Base-by-base conservation (phyloP, 2,888 invertebrate species). In the Strigamia transsilvanica region DNA sequence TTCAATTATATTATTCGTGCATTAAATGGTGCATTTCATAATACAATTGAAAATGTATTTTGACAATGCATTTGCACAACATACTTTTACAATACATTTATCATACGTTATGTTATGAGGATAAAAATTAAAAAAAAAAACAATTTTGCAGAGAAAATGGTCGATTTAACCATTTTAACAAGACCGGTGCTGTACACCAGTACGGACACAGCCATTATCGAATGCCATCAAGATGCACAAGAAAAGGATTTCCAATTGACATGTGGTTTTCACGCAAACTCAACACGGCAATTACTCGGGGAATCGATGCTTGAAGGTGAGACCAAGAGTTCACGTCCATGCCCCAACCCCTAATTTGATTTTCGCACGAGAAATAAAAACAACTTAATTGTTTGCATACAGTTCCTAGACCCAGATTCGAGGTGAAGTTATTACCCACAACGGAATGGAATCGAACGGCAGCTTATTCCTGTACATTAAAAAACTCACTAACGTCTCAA, bases 401-500 rank as follows among this genome's bases (percentile, higher is more conserved):
- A 79, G 79, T 79, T 79, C 79, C 38, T 79, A 38, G 42, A 13
- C 38, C 79, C 5, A 18, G 79, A 38, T 42, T 21, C 12, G 79
- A 79, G 38, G 42, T 79, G 32, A 38, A 41, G 41, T n/a, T 79
- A 41, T 38, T 42, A 79, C 42, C 79, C 7, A 34, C 38, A 21
- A 38, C 38, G 0, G 79, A 42, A 41, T 41, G 42, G 79, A 79
- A 38, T 38, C 38, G 79, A 79, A 79, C 79, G 79, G 79, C 41
- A 42, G 79, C 79, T 79, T 79, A 41, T 79, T 79, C n/a, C 34
- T 79, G 79, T 42, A 41, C 79, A 42, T 79, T 38, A 18, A 79
- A 38, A 38, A 42, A 79, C n/a, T 79, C 41, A 21, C 38, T 42
- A 42, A 41, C 41, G 42, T 79, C 79, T 79, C 79, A 42, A 38